Conservation (phyloP, 2,113 vertebrate genomes). For the Australoheros scitulus region DNA sequence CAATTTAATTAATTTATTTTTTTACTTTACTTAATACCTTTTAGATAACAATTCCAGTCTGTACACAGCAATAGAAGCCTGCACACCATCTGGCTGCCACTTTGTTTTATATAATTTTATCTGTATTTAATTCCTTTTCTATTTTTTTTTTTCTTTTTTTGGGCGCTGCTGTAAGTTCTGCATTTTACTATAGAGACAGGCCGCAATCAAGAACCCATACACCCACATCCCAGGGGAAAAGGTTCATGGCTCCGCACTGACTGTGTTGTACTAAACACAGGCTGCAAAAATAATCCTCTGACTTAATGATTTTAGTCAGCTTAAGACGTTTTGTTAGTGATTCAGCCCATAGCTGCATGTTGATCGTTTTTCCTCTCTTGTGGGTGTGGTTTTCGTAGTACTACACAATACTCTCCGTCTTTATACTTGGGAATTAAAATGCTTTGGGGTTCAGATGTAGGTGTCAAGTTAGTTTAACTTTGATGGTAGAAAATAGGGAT, state of each 20-base stretch:
- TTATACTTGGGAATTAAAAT: not conserved
- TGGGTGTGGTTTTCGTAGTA: not conserved
- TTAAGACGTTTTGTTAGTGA: not conserved
- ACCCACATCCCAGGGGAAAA: not conserved
- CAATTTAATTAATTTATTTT: not conserved
- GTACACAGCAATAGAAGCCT: not conserved
- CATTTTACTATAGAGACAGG: not conserved
- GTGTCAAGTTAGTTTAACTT: not conserved
- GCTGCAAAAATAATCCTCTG: not conserved
- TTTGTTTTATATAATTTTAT: no score
- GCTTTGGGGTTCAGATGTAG: not conserved
- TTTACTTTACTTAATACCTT: not conserved
- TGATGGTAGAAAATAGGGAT: no score
- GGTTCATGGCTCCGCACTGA: not conserved
- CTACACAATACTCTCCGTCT: not conserved
- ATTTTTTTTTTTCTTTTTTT: no score
- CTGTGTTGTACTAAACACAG: not conserved
- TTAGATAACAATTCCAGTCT: not conserved
- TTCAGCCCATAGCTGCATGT: not conserved
- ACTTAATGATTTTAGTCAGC: not conserved
- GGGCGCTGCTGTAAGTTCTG: no score
- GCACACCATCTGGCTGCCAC: not conserved
- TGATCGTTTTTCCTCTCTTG: not conserved
- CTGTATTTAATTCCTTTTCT: not conserved
- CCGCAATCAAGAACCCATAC: not conserved